Base-by-base conservation (phyloP, 2,797 vertebrate genomes). In the Oreonectes daqikongensis region DNA sequence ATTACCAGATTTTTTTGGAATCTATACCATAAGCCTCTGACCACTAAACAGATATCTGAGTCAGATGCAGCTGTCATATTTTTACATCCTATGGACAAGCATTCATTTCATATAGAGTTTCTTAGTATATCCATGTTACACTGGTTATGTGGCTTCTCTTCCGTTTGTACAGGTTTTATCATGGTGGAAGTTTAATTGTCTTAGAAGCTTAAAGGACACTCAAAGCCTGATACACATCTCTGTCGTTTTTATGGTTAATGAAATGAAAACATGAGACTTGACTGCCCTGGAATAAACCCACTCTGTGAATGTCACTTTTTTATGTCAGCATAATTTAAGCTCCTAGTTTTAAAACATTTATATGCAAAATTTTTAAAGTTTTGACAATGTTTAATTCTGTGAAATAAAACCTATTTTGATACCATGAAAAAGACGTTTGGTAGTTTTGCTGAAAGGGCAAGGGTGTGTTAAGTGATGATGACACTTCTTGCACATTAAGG, bases 361-460 rank as follows among this genome's bases (percentile, higher is more conserved):
- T 93, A 93, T 93, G 92, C 92, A 92, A 92, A 86, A 88, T 86
- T 85, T 90, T 89, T 89, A 85, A 86, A 81, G 84, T 93, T 93
- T 93, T 90, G 89, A 91, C 88, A 90, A 90, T 89, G 90, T 90
- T 92, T 82, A 87, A 88, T 79, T 82, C 88, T 90, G 85, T 90
- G 84, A 91, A 94, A 92, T 92, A 94, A 94, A 93, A 85, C 86
- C 88, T 93, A 93, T 94, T 94, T 94, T 94, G 90, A 91, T 94
- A 94, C 85, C 84, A 89, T 75, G 55, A 50, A 66, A 28, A 52
- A 24, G 24, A 38, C 22, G 48, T 63, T 60, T 8, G 8, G 28
- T 63, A 42, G 69, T 55, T 65, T 69, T 32, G 35, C 17, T 53
- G 20, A 53, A 14, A 55, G 22, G 28, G 12, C 8, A 3, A 12